Conservation (phyloP, 37 sponge, comb jelly and placozoan genomes). For the Ephydatia muelleri region DNA sequence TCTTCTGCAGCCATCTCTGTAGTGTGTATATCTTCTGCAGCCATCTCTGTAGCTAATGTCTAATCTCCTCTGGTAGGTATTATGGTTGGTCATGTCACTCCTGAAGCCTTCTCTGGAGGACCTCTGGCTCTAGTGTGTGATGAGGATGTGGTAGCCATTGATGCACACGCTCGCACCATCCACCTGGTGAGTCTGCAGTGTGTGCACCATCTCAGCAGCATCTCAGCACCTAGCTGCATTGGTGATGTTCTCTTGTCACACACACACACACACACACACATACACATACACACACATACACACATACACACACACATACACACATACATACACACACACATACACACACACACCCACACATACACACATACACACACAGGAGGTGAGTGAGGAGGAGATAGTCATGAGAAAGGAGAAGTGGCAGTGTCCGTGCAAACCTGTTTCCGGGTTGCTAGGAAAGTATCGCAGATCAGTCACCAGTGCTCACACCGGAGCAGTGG, state of each 20-base stretch:
- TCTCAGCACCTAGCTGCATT: neutral
- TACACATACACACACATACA: constrained; percentile 8
- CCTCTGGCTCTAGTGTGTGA: constrained; percentile 51
- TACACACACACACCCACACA: neutral
- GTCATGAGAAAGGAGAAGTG: neutral
- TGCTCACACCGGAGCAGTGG: constrained; percentile 68
- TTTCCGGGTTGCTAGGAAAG: constrained; percentile 55
- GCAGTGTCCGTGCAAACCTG: constrained; percentile 11
- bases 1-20: no score
- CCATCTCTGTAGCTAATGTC: no score
- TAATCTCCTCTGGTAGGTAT: constrained; percentile 17
- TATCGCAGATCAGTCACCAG: constrained; percentile 53
- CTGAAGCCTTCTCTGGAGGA: constrained; percentile 60
- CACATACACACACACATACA: neutral
- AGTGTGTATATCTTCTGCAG: no score
- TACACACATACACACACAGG: constrained; percentile 13
- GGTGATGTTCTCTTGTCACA: neutral
- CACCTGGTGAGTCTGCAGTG: constrained; percentile 28
- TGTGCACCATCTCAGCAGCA: neutral
- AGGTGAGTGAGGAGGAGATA: constrained; percentile 33
- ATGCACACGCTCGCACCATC: constrained; percentile 18
- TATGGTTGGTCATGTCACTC: constrained; percentile 70
- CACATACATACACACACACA: no score
- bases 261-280: neutral
- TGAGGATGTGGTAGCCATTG: constrained; percentile 52